Evolutionary conservation across 2,797 vertebrate genomes (phyloP), one percentile per base, ranked within the genome.

Genomic region (Salarias fasciatus): DNA sequence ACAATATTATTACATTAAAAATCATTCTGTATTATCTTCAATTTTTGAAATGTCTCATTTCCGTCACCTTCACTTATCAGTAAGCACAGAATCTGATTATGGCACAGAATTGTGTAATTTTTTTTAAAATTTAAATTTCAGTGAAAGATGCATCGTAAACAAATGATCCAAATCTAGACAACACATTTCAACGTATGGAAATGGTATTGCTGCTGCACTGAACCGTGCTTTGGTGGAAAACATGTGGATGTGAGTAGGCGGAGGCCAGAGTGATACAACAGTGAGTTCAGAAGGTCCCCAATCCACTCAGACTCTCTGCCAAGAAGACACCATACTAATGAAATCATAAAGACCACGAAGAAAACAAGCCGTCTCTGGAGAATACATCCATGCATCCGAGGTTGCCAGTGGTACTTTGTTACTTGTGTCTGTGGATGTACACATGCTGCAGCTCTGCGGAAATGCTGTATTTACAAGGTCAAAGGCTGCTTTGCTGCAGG

Each of bases 201-300:
- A 58, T 46, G 5, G 11, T 51, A 36, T n/a, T 24, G 18, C 18
- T 63, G 53, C 56, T 52, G 41, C 13, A 47, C 33, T 67, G 14
- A 51, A 63, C 46, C 44, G 37, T 30, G 55, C 63, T 66, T 63
- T 63, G 42, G 55, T 74, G 63, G 69, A 72, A 72, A 76, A 54
- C 44, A 63, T 70, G 51, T 69, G 62, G 36, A 75, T 68, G 54
- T 68, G 64, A 53, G 83, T 86, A 63, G 84, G 83, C 55, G 85
- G 77, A 82, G 75, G 77, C 41, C 69, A 76, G 45, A 78, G 56
- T 30, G 28, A 38, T 66, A 10, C 61, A 69, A 57, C 51, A 52
- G 53, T 41, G 48, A 69, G 64, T 69, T 80, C 68, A 80, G 56
- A 47, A 54, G 79, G 66, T 69, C 64, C 52, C 71, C 28, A 12